These are phyloP conservation scores for Chlorodrepanis virens DNA, from an alignment of 2,113 vertebrate species.

Conservation along the genomic window DNA sequence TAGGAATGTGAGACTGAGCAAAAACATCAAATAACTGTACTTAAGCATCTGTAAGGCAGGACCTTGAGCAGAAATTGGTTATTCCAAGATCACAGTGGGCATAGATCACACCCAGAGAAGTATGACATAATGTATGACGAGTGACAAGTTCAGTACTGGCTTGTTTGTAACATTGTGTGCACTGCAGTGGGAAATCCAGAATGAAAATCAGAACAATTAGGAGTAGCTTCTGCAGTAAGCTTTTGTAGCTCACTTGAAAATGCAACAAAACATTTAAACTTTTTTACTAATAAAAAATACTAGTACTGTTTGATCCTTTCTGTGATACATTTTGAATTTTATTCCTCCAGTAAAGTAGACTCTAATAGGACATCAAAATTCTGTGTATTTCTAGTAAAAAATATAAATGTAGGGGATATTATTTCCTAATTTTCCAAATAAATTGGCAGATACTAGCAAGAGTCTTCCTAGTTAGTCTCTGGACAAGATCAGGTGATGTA, in stretches of 20 bases:
- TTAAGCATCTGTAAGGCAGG: not conserved
- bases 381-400: not conserved
- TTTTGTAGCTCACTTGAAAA: not conserved
- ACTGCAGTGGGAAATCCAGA: not conserved
- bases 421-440: not conserved
- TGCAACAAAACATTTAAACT: not conserved
- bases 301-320: not conserved
- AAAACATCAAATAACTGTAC: not conserved
- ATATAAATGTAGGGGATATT: rapidly evolving
- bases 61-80: not conserved
- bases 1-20: not conserved
- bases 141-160: not conserved
- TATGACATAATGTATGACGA: not conserved
- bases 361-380: not conserved
- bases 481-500: not conserved
- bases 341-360: not conserved
- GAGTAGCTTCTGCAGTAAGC: not conserved
- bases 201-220: not conserved
- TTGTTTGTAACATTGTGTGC: rapidly evolving
- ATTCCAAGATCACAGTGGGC: not conserved
- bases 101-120: not conserved
- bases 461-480: not conserved
- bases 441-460: not conserved
- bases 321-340: not conserved
- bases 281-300: not conserved